Percentiles rank a stretch among this genome's conserved stretches.
These are phyloP conservation scores for Carlito syrichta DNA, from an alignment of 2,113 vertebrate species.

Conservation along the genomic window DNA sequence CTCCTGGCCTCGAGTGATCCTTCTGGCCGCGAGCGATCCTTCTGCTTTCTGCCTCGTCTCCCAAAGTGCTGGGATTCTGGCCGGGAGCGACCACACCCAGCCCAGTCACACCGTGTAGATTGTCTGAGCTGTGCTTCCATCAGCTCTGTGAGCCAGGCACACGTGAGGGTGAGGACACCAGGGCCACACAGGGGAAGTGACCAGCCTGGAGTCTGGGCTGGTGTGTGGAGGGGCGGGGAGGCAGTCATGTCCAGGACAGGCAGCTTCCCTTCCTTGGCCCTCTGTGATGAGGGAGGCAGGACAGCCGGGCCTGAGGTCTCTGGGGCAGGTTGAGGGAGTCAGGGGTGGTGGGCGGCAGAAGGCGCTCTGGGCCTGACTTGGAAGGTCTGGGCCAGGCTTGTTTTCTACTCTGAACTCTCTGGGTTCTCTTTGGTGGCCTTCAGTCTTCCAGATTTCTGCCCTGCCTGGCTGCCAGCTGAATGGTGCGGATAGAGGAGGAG, in stretches of 20 bases:
- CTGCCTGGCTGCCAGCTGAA: neutral
- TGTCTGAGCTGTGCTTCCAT: neutral
- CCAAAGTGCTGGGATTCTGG: too few relatives aligned
- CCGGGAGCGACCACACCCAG: too few relatives aligned
- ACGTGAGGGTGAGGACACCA: neutral
- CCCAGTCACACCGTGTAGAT: neutral
- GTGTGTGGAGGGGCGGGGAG: neutral
- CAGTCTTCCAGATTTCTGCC: neutral
- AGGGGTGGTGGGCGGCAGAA: rapidly evolving
- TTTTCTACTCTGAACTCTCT: neutral
- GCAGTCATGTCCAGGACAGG: neutral
- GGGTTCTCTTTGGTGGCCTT: neutral
- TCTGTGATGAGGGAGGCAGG: neutral
- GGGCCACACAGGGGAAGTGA: neutral
- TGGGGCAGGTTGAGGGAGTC: neutral
- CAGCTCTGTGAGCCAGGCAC: neutral
- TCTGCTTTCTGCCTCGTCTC: too few relatives aligned
- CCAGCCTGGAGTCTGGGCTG: neutral
- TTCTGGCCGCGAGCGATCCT: too few relatives aligned
- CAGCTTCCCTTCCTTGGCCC: neutral
- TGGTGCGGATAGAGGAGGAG: neutral
- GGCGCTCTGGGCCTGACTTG: neutral
- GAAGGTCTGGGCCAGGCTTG: neutral
- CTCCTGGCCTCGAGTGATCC: too few relatives aligned
- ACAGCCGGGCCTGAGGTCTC: neutral